Conservation (phyloP, 2,113 vertebrate genomes). For the Antechinus stuartii region DNA sequence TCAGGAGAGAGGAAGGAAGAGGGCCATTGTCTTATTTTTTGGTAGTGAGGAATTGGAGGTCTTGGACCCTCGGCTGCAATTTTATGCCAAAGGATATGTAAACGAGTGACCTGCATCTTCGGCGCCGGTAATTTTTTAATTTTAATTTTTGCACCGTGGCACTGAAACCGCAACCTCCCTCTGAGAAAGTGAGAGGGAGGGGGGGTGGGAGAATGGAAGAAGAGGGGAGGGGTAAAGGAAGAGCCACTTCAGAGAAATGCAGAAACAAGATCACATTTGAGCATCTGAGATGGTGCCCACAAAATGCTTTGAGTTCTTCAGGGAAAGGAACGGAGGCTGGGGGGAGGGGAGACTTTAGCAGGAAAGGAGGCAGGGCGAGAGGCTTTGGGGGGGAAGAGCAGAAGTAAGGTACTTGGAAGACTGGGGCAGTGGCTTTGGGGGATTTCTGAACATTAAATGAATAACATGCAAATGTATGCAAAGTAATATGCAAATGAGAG, state of each 20-base stretch:
- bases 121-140: neutral
- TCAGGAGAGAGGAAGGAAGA: neutral
- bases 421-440: neutral
- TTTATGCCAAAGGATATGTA: constrained; percentile 52
- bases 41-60: neutral
- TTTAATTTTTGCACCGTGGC: neutral
- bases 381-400: neutral
- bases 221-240: neutral
- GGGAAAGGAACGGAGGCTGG: neutral
- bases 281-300: neutral
- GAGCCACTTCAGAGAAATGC: neutral
- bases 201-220: neutral
- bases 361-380: neutral
- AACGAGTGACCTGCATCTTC: constrained; percentile 1
- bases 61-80: constrained; percentile 4
- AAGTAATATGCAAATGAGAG: constrained; percentile 31
- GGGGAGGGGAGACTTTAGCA: neutral
- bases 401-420: neutral
- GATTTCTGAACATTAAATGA: constrained; percentile 16
- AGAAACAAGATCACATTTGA: neutral
- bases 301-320: neutral
- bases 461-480: constrained; percentile 48
- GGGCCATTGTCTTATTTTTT: neutral
- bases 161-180: neutral
- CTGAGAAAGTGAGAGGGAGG: neutral